Base-by-base conservation (phyloP, 2,113 vertebrate genomes). In the Otocyon megalotis region DNA sequence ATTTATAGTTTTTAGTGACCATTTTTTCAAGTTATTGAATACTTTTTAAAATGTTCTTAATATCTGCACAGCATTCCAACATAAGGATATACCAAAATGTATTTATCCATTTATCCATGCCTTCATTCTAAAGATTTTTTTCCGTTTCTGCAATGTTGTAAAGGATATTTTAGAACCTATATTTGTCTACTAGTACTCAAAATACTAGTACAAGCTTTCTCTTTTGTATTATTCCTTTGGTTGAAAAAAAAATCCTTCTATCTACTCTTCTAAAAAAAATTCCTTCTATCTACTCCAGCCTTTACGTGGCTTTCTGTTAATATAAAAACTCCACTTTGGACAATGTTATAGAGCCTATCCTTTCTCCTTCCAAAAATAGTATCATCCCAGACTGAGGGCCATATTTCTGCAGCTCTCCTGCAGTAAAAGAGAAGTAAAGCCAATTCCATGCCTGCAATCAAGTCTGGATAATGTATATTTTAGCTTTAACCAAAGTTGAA, bases 21-120 rank as follows among this genome's bases (percentile, higher is more conserved):
- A 62, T 92, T 96, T 87, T 93, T n/a, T 56, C 72, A 86, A 67
- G 48, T 86, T 89, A 76, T 5, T 95, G 20, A 81, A 62, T 96
- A 92, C 77, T 92, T 96, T 91, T 90, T 62, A 84, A 88, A 94
- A 94, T 43, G 32, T 83, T 96, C 94, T 94, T 96, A 96, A 94
- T 17, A 69, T 93, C 35, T 96, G 8, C 48, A 87, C 60, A 90
- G 16, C 32, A 91, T 88, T 84, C 69, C n/a, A 90, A 67, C 37
- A 88, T 94, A 76, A 13, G 26, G 20, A 74, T 85, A 88, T 48
- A 90, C 79, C 72, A 96, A 89, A 95, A 89, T 71, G 32, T 93
- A 83, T 84, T 69, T 94, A 89, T 81, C 58, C 14, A 43, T 91
- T 69, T 94, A 89, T 81, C 58, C 14, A 43, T 91, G 13, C 9